Percentiles rank a stretch among this genome's conserved stretches.
phyloP scores from a whole-genome alignment of 2,888 invertebrate species.

The Hybos culiciformis region DNA sequence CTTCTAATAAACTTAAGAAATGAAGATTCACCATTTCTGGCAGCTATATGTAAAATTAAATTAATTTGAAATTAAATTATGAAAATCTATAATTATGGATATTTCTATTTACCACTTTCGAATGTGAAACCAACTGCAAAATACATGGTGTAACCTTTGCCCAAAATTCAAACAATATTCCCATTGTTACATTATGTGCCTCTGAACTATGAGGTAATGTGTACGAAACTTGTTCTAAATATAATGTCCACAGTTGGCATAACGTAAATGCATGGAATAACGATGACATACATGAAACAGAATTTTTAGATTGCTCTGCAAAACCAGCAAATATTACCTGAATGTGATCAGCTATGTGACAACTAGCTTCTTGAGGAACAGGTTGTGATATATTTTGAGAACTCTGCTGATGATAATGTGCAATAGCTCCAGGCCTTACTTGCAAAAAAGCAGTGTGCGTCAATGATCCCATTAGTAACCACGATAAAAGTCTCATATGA shows the following conservation, averaged over 20 bases:
- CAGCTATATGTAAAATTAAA: constrained; percentile 42
- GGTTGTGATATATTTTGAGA: constrained; percentile 53
- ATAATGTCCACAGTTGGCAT: constrained; percentile 98
- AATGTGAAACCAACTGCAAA: constrained; percentile 78
- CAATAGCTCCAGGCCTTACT: constrained; percentile 8
- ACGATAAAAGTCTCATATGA: constrained; percentile 87
- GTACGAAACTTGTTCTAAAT: constrained; percentile 77
- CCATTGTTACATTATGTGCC: constrained; percentile 57
- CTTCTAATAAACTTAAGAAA: constrained; percentile 88
- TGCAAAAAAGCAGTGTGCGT: constrained; percentile 62
- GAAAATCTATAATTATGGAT: constrained; percentile 17
- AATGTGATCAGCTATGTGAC: constrained; percentile 93
- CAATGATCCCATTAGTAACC: constrained; percentile 92
- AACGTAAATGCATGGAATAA: constrained; percentile 94
- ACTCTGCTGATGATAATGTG: constrained; percentile 17
- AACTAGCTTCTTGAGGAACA: constrained; percentile 89
- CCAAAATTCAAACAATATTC: constrained; percentile 94
- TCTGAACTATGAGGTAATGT: constrained; percentile 53
- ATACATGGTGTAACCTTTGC: constrained; percentile 93
- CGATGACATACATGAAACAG: constrained; percentile 88
- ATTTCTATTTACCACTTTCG: constrained; percentile 62
- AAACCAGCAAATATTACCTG: constrained; percentile 92
- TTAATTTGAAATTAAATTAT: not conserved
- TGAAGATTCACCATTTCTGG: constrained; percentile 97
- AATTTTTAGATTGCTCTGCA: constrained; percentile 87